phyloP scores from a whole-genome alignment of 2,888 invertebrate species.

The Stomorhina lunata region DNA sequence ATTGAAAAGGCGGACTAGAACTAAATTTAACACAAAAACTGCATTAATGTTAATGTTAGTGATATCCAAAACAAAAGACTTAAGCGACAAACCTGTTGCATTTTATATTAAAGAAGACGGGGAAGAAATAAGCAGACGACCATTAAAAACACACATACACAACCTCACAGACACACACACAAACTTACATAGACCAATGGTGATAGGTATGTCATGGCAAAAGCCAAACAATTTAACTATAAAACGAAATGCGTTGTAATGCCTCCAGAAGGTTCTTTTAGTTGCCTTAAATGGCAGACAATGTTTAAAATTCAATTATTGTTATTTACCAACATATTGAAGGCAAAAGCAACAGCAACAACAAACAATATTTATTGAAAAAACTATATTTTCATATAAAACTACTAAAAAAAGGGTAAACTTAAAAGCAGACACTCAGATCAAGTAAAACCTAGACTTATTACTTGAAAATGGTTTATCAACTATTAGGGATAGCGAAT shows the following conservation, averaged over 20 bases:
- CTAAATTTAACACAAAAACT: conserved; percentile 50
- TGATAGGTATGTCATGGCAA: conserved; percentile 39
- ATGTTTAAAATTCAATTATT: conserved; percentile 66
- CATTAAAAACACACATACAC: background rate
- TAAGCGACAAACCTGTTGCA: conserved; percentile 63
- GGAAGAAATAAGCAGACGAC: background rate
- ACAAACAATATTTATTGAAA: conserved; percentile 21
- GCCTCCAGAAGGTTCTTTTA: conserved; percentile 15
- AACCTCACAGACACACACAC: background rate
- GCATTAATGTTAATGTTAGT: conserved; percentile 44
- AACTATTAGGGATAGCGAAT: too few relatives aligned
- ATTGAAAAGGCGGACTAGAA: conserved; percentile 34
- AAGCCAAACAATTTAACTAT: conserved; percentile 3
- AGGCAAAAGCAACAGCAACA: conserved; percentile 1
- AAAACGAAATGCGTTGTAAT: conserved; percentile 4
- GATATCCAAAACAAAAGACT: conserved; percentile 61
- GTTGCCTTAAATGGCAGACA: conserved; percentile 59
- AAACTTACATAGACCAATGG: background rate
- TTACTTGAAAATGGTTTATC: background rate
- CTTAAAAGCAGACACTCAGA: too few relatives aligned
- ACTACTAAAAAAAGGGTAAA: conserved; percentile 36
- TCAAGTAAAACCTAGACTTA: background rate
- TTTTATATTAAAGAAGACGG: conserved; percentile 33
- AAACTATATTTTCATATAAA: conserved; percentile 40
- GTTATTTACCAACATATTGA: conserved; percentile 58